These are phyloP conservation scores for Penaeus vannamei DNA, from an alignment of 1,140 invertebrate genomes.

Conservation along the genomic window DNA sequence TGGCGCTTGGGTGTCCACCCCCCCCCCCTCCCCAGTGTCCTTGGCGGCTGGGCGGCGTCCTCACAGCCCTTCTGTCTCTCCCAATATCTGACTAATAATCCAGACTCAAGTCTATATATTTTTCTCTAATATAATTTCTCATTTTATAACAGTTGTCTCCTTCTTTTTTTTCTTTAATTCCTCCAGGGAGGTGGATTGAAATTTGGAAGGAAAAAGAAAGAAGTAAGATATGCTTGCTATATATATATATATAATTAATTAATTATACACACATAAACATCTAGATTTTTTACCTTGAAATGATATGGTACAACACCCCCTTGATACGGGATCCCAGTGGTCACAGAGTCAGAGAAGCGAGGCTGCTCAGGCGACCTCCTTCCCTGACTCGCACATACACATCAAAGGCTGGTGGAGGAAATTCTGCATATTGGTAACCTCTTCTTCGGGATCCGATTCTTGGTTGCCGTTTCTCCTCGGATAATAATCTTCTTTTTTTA, in stretches of 20 bases:
- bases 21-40: slow-evolving; percentile 67
- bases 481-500: too few species aligned
- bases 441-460: too few species aligned
- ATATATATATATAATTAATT: slow-evolving; percentile 23
- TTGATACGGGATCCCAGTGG: too few species aligned
- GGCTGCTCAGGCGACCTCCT: too few species aligned
- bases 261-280: slow-evolving; percentile 1
- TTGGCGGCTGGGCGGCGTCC: too few species aligned
- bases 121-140: slow-evolving; percentile 3
- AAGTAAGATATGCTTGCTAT: slow-evolving; percentile 80
- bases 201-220: slow-evolving; percentile 82
- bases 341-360: too few species aligned
- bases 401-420: too few species aligned
- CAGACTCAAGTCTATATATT: background rate
- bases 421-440: too few species aligned
- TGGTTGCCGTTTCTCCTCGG: too few species aligned
- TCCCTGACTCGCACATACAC: too few species aligned
- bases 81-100: background rate
- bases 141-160: slow-evolving; percentile 52
- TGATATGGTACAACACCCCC: too few species aligned
- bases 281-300: too few species aligned
- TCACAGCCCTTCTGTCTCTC: background rate
- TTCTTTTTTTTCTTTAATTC: slow-evolving; percentile 45
- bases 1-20: background rate
- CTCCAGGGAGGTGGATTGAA: slow-evolving; percentile 67